phyloP scores from a whole-genome alignment of 2,797 vertebrate species.

The Sternarchorhynchus goeldii region DNA sequence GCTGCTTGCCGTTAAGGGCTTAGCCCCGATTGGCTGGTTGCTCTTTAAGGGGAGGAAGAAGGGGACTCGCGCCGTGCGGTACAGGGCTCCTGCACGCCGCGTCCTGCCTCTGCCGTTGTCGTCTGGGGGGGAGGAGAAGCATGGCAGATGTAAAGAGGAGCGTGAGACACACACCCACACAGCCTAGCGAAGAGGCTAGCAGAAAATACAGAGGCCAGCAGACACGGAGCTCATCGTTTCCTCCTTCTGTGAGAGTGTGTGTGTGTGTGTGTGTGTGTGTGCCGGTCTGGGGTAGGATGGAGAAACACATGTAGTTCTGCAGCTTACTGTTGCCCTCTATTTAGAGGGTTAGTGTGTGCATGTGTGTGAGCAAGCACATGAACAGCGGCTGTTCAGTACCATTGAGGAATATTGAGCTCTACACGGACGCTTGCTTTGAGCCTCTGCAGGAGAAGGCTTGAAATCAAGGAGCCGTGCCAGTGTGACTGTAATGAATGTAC shows the following conservation, averaged over 20 bases:
- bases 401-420: too few relatives aligned
- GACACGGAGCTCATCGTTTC: conserved; percentile 17
- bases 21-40: conserved; percentile 66
- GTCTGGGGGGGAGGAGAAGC: conserved; percentile 30
- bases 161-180: conserved; percentile 26
- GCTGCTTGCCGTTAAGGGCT: conserved; percentile 67
- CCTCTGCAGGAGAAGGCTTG: not conserved
- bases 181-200: conserved; percentile 16
- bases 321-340: not conserved
- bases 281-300: not conserved
- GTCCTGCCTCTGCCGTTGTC: conserved; percentile 31
- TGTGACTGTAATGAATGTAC: conserved; percentile 35
- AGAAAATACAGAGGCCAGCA: not conserved
- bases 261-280: conserved; percentile 7
- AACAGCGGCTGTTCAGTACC: too few relatives aligned
- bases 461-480: conserved; percentile 7
- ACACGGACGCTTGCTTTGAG: too few relatives aligned
- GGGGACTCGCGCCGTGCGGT: conserved; percentile 65
- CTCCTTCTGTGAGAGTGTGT: not conserved
- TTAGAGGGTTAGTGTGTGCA: conserved; percentile 2
- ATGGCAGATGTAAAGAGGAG: conserved; percentile 24
- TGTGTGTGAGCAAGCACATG: not conserved
- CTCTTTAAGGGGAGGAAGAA: conserved; percentile 73
- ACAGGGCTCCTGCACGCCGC: conserved; percentile 52
- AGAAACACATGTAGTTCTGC: not conserved